These are phyloP conservation scores for Eulemur coronatus DNA, from an alignment of 2,797 vertebrate species.

Conservation along the genomic window DNA sequence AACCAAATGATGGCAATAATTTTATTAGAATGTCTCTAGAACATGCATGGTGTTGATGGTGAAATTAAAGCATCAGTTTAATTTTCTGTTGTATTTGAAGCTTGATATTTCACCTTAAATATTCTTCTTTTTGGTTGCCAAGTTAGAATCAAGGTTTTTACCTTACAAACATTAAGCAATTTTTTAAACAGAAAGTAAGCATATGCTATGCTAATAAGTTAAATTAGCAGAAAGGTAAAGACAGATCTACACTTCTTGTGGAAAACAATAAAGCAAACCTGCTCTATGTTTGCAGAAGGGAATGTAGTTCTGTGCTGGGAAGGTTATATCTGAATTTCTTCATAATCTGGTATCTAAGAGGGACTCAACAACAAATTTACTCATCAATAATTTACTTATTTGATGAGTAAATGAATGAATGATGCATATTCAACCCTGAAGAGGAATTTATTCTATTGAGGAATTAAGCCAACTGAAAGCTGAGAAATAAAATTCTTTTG, in stretches of 20 bases:
- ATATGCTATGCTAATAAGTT: background rate
- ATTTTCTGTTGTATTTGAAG: slow-evolving; percentile 19
- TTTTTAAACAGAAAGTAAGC: slow-evolving; percentile 16
- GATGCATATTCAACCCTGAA: background rate
- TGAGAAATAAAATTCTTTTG: background rate
- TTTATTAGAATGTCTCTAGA: slow-evolving; percentile 10
- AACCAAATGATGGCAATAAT: background rate
- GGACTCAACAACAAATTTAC: background rate
- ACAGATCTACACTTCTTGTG: background rate
- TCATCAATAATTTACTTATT: background rate
- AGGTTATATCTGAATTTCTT: background rate
- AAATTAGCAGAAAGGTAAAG: slow-evolving; percentile 17
- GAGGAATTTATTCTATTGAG: background rate
- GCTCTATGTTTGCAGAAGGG: background rate
- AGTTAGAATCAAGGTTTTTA: background rate
- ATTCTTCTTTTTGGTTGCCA: background rate
- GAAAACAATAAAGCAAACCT: background rate
- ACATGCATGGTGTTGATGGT: background rate
- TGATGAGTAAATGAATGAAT: background rate
- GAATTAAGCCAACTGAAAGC: background rate
- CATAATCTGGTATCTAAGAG: background rate
- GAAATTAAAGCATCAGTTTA: slow-evolving; percentile 49
- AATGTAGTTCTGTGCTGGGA: background rate
- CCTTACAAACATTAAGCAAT: background rate
- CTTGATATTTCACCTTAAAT: background rate